phyloP scores from a whole-genome alignment of 2,888 invertebrate species.

The Caenorhabditis sp. region DNA sequence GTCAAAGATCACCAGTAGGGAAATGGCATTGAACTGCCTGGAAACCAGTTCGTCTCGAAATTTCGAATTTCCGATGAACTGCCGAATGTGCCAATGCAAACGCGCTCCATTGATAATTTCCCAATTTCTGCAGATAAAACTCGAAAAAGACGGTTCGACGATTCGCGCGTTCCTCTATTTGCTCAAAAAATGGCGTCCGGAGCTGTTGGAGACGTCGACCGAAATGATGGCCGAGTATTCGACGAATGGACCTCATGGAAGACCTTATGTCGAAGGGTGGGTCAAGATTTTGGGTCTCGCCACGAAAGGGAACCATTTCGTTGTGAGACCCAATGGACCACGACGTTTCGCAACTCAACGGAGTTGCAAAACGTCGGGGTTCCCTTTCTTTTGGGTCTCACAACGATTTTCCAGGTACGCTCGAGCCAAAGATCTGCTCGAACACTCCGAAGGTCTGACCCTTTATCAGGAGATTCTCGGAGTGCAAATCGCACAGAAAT shows the following conservation, averaged over 20 bases:
- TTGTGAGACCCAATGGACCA: no score
- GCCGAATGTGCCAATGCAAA: no score
- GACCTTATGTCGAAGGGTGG: conserved; percentile 73
- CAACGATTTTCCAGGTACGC: conserved; percentile 61
- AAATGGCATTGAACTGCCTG: no score
- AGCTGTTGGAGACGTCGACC: conserved; percentile 61
- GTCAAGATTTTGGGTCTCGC: not conserved
- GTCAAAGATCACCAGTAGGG: no score
- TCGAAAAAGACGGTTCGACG: conserved; percentile 34
- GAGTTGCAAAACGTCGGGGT: no score
- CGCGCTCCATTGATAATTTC: not conserved
- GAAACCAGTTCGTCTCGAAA: no score
- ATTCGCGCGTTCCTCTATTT: conserved; percentile 70
- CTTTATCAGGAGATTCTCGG: conserved; percentile 68
- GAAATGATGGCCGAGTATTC: conserved; percentile 67
- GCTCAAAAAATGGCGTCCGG: conserved; percentile 68
- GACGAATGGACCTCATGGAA: conserved; percentile 71
- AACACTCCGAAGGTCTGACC: conserved; percentile 39
- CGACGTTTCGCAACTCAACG: no score
- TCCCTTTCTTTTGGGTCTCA: no score
- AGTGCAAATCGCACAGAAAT: not conserved
- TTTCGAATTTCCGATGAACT: no score
- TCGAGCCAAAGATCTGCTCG: conserved; percentile 67
- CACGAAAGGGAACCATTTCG: no score
- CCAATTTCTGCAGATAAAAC: conserved; percentile 60